Evolutionary conservation across 1,140 invertebrate genomes (phyloP), one percentile per base, ranked within the genome.

Genomic region (Euura lappo): DNA sequence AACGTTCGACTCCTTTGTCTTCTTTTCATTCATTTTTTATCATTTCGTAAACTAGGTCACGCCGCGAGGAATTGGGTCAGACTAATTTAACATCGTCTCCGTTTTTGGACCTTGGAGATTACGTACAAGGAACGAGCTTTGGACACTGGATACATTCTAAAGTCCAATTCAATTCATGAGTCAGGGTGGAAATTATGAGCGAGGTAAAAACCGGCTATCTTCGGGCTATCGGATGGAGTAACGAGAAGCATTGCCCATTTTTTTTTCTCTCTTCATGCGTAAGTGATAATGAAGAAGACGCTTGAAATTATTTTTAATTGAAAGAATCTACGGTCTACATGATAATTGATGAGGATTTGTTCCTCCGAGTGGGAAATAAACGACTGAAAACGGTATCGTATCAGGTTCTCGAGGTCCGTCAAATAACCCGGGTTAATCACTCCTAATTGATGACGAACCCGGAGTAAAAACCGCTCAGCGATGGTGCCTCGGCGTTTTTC

Each of bases 401-500:
- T 28, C 28, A 28, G 28, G 28, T 28, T 28, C 28, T 28, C 28
- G 28, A 28, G 28, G 28, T 28, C 28, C 3, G 51, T n/a, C 10
- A 11, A 60, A 60, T 60, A 60, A 60, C 51, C 51, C 66, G 44
- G 28, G 28, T 42, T 68, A 68, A 68, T 68, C 44, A 44, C 66
- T 10, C 7, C 11, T 68, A 68, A 68, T 68, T 68, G 66, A 68
- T 68, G 66, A 28, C 8, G 8, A 4, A 10, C 66, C 28, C 42
- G 8, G 44, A 68, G 10, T 51, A 28, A 46, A n/a, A 71, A n/a
- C 68, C 47, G 28, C 44, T 28, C 28, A 1, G 28, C 28, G 28
- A 28, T 28, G 28, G 28, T 28, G 28, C 28, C 28, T 28, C 28
- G 72, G 10, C 65, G 67, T 74, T 74, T 74, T 42, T 51, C 44